These are phyloP conservation scores for Danio tinwini DNA, from an alignment of 2,797 vertebrate species.

Conservation along the genomic window DNA sequence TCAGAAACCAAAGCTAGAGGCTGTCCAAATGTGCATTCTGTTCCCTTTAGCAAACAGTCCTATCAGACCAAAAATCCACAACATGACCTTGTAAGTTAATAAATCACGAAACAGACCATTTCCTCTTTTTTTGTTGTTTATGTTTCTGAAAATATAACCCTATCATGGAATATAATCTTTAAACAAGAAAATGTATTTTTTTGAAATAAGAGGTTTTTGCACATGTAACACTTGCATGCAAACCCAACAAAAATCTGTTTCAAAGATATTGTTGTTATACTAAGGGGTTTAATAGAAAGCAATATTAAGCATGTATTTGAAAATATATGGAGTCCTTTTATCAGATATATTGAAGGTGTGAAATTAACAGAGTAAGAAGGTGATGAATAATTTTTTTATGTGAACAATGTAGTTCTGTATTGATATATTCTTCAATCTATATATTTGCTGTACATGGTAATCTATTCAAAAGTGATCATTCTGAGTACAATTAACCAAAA, in stretches of 20 bases:
- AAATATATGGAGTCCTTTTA: too few species aligned
- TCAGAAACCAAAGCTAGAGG: not conserved
- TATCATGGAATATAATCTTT: too few species aligned
- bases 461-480: too few species aligned
- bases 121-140: not conserved
- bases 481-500: too few species aligned
- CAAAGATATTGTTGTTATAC: not conserved
- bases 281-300: not conserved
- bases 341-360: too few species aligned
- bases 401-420: too few species aligned
- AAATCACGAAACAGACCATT: slow-evolving; percentile 1
- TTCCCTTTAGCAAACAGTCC: slow-evolving; percentile 30
- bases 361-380: too few species aligned
- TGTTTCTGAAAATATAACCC: not conserved
- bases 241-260: not conserved
- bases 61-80: slow-evolving; percentile 38
- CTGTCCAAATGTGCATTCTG: slow-evolving; percentile 22
- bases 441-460: too few species aligned
- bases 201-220: not conserved
- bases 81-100: slow-evolving; percentile 40
- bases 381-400: too few species aligned
- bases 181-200: too few species aligned
- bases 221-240: not conserved
- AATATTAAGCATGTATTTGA: too few species aligned
- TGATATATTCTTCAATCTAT: too few species aligned